phyloP scores from a whole-genome alignment of 1,140 invertebrate genomes.

The Lordiphosa stackelbergi region DNA sequence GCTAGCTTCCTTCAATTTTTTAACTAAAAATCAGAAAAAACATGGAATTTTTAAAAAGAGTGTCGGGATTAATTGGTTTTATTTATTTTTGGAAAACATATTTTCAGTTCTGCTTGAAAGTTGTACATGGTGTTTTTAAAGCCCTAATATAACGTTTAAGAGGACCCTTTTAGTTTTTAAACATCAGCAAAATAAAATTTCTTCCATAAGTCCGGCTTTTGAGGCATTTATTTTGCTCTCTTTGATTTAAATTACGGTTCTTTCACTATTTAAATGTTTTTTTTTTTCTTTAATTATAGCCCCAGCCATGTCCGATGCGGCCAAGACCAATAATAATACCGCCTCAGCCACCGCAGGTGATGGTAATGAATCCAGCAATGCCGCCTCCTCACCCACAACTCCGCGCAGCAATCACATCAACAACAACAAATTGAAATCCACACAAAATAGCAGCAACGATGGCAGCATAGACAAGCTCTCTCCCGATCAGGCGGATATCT shows the following conservation, averaged over 20 bases:
- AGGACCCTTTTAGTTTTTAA: too few species aligned
- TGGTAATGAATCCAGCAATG: slow-evolving; percentile 16
- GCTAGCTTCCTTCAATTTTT: too few species aligned
- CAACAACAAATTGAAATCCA: slow-evolving; percentile 65
- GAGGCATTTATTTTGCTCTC: too few species aligned
- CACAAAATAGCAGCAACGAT: slow-evolving; percentile 61
- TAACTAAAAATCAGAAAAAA: too few species aligned
- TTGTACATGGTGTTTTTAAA: too few species aligned
- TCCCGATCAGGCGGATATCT: slow-evolving; percentile 82
- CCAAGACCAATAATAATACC: slow-evolving; percentile 60
- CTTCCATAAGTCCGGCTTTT: too few species aligned
- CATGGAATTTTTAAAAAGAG: too few species aligned
- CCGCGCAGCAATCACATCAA: slow-evolving; percentile 52
- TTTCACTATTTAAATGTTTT: background rate
- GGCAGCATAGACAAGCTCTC: slow-evolving; percentile 77
- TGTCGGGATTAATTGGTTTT: too few species aligned
- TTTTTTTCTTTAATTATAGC: slow-evolving; percentile 9
- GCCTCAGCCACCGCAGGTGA: slow-evolving; percentile 18
- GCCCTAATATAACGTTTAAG: too few species aligned
- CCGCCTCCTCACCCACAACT: slow-evolving; percentile 12
- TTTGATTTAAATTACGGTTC: background rate
- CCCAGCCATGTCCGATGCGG: slow-evolving; percentile 47
- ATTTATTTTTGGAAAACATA: too few species aligned
- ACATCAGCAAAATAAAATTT: too few species aligned
- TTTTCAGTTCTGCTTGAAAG: too few species aligned